Conservation (phyloP, 2,888 invertebrate genomes). For the Cyaniris semiargus region DNA sequence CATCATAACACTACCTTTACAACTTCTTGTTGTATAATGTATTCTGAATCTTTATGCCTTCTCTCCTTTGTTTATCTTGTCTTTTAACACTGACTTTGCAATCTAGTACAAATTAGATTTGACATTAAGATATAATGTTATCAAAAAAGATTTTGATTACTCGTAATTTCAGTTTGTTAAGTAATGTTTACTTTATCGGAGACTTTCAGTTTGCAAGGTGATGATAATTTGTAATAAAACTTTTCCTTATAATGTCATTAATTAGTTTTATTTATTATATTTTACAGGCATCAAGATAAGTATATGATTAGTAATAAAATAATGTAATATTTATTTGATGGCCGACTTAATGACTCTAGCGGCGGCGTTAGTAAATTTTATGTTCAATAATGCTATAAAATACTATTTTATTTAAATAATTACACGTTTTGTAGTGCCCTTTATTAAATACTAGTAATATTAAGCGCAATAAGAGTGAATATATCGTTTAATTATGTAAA, state of each 20-base stretch:
- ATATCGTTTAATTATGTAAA: conserved; percentile 25
- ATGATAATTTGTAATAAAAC: neutral
- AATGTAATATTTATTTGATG: conserved; percentile 21
- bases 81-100: neutral
- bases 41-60: neutral
- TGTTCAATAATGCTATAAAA: conserved; percentile 3
- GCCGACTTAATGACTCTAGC: neutral
- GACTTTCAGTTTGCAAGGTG: neutral
- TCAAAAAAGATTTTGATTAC: neutral
- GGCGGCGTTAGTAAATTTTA: neutral
- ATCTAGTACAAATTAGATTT: neutral
- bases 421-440: conserved; percentile 16
- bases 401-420: conserved; percentile 17
- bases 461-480: conserved; percentile 17
- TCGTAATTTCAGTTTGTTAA: neutral
- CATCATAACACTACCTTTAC: neutral
- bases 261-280: neutral
- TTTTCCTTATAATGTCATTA: neutral
- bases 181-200: neutral
- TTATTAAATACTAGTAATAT: conserved; percentile 19
- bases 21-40: neutral
- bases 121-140: too few relatives aligned
- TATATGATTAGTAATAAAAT: conserved; percentile 10
- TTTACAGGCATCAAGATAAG: neutral
- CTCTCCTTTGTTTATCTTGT: neutral